phyloP scores from a whole-genome alignment of 2,113 vertebrate genomes.

The Sander vitreus region DNA sequence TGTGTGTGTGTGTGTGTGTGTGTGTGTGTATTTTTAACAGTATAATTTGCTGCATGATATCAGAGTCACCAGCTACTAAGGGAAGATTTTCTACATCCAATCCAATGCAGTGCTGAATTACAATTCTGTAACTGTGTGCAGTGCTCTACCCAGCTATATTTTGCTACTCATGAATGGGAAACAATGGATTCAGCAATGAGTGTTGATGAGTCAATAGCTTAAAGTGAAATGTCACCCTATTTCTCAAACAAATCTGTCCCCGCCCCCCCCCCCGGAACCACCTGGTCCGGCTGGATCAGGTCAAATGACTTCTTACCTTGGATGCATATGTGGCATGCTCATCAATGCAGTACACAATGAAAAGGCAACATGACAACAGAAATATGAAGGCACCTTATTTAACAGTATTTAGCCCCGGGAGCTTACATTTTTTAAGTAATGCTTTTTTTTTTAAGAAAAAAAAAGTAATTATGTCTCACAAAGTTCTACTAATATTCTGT shows the following conservation, averaged over 20 bases:
- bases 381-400: not conserved
- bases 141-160: conserved; percentile 45
- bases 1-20: conserved; percentile 7
- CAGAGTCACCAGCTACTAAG: conserved; percentile 53
- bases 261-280: not conserved
- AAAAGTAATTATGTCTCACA: too few species aligned
- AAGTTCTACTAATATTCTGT: not conserved
- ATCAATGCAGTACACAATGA: not conserved
- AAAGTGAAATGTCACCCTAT: conserved; percentile 36
- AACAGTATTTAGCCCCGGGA: not conserved
- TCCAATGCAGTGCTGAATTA: conserved; percentile 44
- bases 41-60: conserved; percentile 62
- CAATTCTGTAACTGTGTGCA: conserved; percentile 31
- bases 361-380: not conserved
- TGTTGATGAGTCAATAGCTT: conserved; percentile 58
- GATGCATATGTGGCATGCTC: not conserved
- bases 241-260: conserved; percentile 9
- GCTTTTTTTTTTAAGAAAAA: not conserved
- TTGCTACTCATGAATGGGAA: conserved; percentile 51
- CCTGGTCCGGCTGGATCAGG: not conserved
- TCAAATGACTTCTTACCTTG: conserved; percentile 27
- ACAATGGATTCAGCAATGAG: conserved; percentile 56
- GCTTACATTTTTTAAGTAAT: too few species aligned
- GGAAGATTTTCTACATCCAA: conserved; percentile 45
- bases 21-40: conserved; percentile 39